Percentiles rank a stretch among this genome's conserved stretches.
Conservation (phyloP, 1,140 invertebrate genomes). For the Drosophila bocki region DNA sequence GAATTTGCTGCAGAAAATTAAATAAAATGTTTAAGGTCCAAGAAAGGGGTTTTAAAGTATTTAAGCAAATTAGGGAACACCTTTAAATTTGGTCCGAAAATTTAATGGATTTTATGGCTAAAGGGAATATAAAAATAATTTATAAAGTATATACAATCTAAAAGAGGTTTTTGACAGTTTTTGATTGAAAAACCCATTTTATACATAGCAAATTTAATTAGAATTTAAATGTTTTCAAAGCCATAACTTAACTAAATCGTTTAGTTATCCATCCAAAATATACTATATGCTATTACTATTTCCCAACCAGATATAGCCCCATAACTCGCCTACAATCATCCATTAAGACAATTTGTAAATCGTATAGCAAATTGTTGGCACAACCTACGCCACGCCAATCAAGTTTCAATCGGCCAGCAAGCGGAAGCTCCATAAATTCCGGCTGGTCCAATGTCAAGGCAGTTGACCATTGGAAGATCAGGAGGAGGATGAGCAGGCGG, state of each 20-base stretch:
- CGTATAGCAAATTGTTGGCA: constrained; percentile 20
- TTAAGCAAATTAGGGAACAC: background rate
- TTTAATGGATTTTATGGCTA: no score
- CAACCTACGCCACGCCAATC: constrained; percentile 46
- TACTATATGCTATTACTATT: background rate
- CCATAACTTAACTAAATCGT: background rate
- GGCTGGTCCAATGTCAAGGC: constrained; percentile 31
- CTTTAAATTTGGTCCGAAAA: no score
- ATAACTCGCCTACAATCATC: background rate
- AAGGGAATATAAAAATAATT: no score
- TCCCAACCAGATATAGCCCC: background rate
- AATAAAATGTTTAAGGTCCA: background rate
- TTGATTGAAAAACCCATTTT: background rate
- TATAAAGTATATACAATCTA: no score
- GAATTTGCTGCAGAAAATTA: background rate
- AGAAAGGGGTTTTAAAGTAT: background rate
- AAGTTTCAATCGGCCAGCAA: constrained; percentile 25
- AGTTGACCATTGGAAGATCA: constrained; percentile 4
- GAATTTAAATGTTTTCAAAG: background rate
- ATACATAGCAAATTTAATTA: no score
- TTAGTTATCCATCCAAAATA: background rate
- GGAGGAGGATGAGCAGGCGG: background rate
- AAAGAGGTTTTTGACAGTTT: background rate
- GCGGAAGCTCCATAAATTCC: constrained; percentile 48
- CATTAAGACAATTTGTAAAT: constrained; percentile 29